Evolutionary conservation across 2,797 vertebrate genomes (phyloP).

Genomic region (Rhabdophis nuchalis): DNA sequence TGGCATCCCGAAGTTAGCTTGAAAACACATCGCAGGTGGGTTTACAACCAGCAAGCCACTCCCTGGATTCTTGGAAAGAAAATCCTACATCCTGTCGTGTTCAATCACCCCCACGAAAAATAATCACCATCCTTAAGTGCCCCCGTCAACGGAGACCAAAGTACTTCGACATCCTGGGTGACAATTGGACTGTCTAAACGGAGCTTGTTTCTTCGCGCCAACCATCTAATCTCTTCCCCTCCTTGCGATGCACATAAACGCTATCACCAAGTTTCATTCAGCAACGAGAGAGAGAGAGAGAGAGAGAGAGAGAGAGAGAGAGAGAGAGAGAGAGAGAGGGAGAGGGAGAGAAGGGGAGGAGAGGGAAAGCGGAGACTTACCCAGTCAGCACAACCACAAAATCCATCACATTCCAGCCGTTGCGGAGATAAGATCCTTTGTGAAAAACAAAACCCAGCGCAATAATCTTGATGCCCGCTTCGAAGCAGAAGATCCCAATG

Average conservation of each 20-base stretch:
- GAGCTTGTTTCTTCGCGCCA: not conserved
- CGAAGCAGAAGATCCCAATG: constrained; percentile 98
- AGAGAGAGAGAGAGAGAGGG: no score
- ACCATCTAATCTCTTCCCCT: accelerated
- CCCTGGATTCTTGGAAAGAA: no score
- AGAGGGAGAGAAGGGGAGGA: no score
- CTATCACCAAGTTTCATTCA: accelerated
- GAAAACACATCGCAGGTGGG: no score
- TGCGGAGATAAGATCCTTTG: constrained; percentile 93
- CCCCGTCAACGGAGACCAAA: not conserved
- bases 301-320: not conserved
- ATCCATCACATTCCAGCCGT: constrained; percentile 98
- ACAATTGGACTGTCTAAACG: not conserved
- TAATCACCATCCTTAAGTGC: not conserved
- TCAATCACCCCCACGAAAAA: no score
- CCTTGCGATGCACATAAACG: not conserved
- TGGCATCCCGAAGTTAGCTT: no score
- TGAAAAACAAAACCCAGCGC: constrained; percentile 94
- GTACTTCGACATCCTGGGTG: not conserved
- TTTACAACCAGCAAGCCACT: no score
- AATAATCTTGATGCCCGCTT: constrained; percentile 96
- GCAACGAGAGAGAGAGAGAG: not conserved
- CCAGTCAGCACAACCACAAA: constrained; percentile 95
- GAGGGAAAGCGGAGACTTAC: constrained; percentile 66
- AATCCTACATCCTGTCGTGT: no score